Conservation (phyloP, 2,797 vertebrate genomes). For the Pelodytes ibericus region DNA sequence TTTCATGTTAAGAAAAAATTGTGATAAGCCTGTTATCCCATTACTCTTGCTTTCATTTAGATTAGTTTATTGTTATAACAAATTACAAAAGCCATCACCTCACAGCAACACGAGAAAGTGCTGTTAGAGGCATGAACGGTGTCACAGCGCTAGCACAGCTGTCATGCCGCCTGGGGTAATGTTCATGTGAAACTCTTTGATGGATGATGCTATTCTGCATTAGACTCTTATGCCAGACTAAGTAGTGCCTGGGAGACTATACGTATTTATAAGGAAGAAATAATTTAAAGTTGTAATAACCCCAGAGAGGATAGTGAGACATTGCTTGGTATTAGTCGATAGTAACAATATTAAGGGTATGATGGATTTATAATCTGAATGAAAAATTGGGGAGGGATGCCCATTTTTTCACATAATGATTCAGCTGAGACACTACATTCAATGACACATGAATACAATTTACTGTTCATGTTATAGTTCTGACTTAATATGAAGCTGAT, state of each 20-base stretch:
- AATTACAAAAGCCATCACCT: constrained; percentile 21
- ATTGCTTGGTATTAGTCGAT: constrained; percentile 9
- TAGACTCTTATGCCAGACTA: constrained; percentile 27
- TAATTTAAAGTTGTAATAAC: constrained; percentile 1
- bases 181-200: constrained; percentile 9
- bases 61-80: constrained; percentile 16
- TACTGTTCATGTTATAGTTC: neutral
- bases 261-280: constrained; percentile 24
- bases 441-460: neutral
- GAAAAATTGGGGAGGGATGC: constrained; percentile 12
- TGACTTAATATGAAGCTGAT: neutral
- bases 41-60: constrained; percentile 23
- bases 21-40: neutral
- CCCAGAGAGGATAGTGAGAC: neutral
- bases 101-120: constrained; percentile 9
- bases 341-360: constrained; percentile 12
- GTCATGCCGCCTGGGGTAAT: constrained; percentile 21
- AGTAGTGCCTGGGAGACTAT: constrained; percentile 19
- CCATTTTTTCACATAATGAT: constrained; percentile 40
- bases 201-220: constrained; percentile 15
- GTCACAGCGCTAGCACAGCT: constrained; percentile 24
- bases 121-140: neutral
- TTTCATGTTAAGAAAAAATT: neutral
- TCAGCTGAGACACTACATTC: neutral
- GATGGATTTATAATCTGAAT: constrained; percentile 36